These are phyloP conservation scores for Caenorhabditis panamensis DNA, from an alignment of 2,888 invertebrate genomes.

Conservation along the genomic window DNA sequence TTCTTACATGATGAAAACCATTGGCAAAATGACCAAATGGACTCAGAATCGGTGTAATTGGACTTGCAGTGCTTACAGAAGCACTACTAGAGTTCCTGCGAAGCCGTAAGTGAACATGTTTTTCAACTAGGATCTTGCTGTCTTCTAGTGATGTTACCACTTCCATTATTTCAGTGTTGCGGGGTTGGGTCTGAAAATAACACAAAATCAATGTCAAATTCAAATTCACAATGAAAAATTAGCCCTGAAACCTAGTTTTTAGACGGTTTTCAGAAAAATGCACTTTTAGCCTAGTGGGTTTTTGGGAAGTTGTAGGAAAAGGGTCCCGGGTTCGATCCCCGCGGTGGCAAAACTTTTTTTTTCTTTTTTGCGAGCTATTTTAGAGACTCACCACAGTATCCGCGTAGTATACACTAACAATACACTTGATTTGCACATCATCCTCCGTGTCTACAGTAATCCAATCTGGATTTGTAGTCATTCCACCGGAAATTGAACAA, in stretches of 20 bases:
- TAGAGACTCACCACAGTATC: conserved; percentile 59
- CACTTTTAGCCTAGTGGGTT: background rate
- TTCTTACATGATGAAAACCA: conserved; percentile 57
- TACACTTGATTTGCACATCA: conserved; percentile 44
- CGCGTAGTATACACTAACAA: conserved; percentile 64
- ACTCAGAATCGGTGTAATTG: conserved; percentile 21
- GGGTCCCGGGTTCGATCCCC: background rate
- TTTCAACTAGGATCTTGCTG: conserved; percentile 52
- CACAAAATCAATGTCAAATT: background rate
- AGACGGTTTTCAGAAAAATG: background rate
- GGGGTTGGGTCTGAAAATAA: conserved; percentile 60
- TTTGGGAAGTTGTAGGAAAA: too few species aligned
- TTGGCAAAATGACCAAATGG: conserved; percentile 33
- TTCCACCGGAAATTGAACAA: conserved; percentile 55
- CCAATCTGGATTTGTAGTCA: conserved; percentile 65
- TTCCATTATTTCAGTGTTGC: conserved; percentile 63
- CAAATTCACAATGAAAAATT: background rate
- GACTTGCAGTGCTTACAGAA: conserved; percentile 41
- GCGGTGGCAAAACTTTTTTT: background rate
- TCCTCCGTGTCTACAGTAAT: conserved; percentile 58
- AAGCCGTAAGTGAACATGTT: conserved; percentile 51
- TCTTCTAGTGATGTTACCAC: conserved; percentile 54
- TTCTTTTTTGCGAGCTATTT: background rate
- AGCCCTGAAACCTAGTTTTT: background rate
- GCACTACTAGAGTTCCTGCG: conserved; percentile 51